phyloP scores from a whole-genome alignment of 2,888 invertebrate species.

The Sinohyriopsis cumingii region DNA sequence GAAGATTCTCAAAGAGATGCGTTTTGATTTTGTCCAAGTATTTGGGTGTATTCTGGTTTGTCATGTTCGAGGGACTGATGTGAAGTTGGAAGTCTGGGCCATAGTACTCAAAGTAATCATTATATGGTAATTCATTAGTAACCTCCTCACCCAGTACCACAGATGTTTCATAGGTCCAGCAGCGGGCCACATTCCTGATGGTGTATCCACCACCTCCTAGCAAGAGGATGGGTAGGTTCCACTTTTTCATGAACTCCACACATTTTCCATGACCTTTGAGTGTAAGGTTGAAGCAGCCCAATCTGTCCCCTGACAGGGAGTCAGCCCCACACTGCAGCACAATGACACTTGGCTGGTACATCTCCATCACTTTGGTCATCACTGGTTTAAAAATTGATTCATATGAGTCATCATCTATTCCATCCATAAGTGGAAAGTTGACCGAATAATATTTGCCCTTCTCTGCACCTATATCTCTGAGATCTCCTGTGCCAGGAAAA shows the following conservation, averaged over 20 bases:
- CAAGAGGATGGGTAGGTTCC: conserved; percentile 94
- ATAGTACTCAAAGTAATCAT: conserved; percentile 75
- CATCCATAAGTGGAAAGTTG: conserved; percentile 76
- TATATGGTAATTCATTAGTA: conserved; percentile 79
- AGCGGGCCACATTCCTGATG: conserved; percentile 97
- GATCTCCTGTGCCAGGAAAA: conserved; percentile 94
- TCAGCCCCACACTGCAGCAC: conserved; percentile 99
- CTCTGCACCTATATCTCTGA: conserved; percentile 79
- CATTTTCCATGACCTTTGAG: conserved; percentile 98
- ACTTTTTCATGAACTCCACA: conserved; percentile 97
- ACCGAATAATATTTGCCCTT: conserved; percentile 97
- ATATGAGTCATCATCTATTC: too few relatives aligned
- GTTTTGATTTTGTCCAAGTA: conserved; percentile 98
- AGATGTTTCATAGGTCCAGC: conserved; percentile 99
- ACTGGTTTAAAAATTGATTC: conserved; percentile 69
- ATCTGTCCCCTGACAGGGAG: conserved; percentile 94
- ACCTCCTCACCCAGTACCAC: conserved; percentile 96
- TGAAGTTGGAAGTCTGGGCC: conserved; percentile 99
- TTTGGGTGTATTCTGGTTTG: conserved; percentile 97
- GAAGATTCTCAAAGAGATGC: conserved; percentile 93
- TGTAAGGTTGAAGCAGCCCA: conserved; percentile 98
- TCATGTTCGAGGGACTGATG: conserved; percentile 99
- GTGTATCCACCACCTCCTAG: conserved; percentile 99
- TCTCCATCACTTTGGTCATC: conserved; percentile 88
- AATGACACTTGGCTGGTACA: conserved; percentile 97